Conservation (phyloP, 2,888 invertebrate species). For the Piscicola geometra region DNA sequence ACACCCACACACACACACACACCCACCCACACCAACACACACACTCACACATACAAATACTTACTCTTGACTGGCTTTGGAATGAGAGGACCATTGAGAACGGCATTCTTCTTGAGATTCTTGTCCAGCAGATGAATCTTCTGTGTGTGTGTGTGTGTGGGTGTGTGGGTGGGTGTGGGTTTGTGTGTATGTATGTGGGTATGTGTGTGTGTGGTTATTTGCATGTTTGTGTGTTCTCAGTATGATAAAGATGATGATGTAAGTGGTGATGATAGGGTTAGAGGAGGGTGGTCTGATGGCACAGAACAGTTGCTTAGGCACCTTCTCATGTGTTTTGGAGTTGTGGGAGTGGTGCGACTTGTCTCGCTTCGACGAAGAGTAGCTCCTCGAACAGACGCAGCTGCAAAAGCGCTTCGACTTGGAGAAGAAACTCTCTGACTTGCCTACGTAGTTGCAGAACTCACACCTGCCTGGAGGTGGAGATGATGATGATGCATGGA, state of each 20-base stretch:
- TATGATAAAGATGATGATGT: too few species aligned
- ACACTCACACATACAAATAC: too few species aligned
- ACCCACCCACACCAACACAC: too few species aligned
- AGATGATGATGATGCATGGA: background rate
- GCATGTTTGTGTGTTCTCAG: too few species aligned
- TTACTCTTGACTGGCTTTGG: background rate
- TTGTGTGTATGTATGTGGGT: too few species aligned
- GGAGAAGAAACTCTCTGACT: conserved; percentile 79
- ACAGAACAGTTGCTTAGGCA: too few species aligned
- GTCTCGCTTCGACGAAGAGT: conserved; percentile 41
- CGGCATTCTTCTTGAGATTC: conserved; percentile 19
- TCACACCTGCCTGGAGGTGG: conserved; percentile 70
- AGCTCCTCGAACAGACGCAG: conserved; percentile 68
- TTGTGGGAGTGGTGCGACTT: conserved; percentile 20
- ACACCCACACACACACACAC: too few species aligned
- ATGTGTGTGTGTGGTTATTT: too few species aligned
- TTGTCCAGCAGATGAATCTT: conserved; percentile 15
- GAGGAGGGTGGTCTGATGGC: too few species aligned
- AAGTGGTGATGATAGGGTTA: too few species aligned
- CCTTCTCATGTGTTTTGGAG: conserved; percentile 32
- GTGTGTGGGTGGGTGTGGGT: too few species aligned
- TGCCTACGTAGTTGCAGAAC: conserved; percentile 77
- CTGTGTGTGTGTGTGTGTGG: too few species aligned
- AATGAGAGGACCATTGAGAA: background rate
- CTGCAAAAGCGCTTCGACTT: conserved; percentile 76